Conservation (phyloP, 2,797 vertebrate genomes). For the Eptatretus atami region DNA sequence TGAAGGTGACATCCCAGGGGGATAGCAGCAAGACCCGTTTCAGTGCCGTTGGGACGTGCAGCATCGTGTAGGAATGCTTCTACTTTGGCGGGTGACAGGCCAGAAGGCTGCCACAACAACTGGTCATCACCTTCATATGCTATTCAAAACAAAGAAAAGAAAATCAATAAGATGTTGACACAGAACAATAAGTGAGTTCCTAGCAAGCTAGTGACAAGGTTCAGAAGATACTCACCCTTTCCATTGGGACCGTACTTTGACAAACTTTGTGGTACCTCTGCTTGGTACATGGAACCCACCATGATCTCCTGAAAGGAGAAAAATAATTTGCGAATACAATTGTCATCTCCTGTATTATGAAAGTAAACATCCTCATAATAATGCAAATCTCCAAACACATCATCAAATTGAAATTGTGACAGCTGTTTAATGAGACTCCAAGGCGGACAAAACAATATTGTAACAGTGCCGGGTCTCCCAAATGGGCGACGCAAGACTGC, state of each 20-base stretch:
- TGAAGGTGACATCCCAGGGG: conserved; percentile 82
- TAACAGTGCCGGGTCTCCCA: too few relatives aligned
- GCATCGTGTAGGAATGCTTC: conserved; percentile 63
- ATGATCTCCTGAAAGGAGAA: conserved; percentile 50
- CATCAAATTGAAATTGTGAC: too few relatives aligned
- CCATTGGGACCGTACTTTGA: conserved; percentile 76
- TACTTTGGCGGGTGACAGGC: conserved; percentile 51
- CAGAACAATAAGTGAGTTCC: background rate
- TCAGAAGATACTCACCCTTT: conserved; percentile 25
- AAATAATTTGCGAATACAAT: conserved; percentile 5
- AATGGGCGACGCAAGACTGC: too few relatives aligned
- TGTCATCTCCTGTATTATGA: background rate
- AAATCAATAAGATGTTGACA: background rate
- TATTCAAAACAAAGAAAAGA: conserved; percentile 11
- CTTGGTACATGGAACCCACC: conserved; percentile 97
- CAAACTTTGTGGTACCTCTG: conserved; percentile 56
- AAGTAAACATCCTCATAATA: background rate
- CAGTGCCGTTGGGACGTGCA: conserved; percentile 51
- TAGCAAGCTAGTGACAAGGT: background rate
- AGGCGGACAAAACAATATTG: too few relatives aligned
- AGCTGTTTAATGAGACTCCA: too few relatives aligned
- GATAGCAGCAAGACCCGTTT: conserved; percentile 52
- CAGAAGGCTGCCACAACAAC: conserved; percentile 71
- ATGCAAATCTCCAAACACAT: too few relatives aligned
- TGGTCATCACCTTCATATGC: conserved; percentile 96